Percentiles rank a stretch among this genome's conserved stretches.
phyloP scores from a whole-genome alignment of 2,113 vertebrate species.

The Cnemophilus loriae region DNA sequence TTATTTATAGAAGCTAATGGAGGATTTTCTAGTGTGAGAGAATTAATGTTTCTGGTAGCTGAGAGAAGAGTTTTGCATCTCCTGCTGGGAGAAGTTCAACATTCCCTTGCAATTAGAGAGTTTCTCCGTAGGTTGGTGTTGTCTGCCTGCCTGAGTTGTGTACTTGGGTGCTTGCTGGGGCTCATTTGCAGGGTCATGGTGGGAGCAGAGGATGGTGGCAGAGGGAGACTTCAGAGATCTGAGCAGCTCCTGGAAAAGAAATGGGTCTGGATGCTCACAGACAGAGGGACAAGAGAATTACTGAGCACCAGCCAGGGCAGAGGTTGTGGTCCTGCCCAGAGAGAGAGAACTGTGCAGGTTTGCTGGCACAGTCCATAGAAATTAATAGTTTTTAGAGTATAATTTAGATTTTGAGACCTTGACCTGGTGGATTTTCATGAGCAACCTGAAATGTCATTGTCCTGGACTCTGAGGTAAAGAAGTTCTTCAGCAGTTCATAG shows the following conservation, averaged over 20 bases:
- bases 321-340: background rate
- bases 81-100: background rate
- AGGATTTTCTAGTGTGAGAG: background rate
- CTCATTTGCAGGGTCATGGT: background rate
- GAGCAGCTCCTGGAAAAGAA: background rate
- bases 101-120: background rate
- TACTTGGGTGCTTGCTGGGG: background rate
- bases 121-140: background rate
- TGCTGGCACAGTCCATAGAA: background rate
- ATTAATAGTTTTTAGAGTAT: background rate
- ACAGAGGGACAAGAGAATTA: background rate
- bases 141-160: background rate
- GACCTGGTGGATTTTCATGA: background rate
- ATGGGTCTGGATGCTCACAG: background rate
- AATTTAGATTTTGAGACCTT: background rate
- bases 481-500: background rate
- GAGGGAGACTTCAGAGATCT: background rate
- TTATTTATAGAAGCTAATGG: background rate
- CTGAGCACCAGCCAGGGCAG: background rate
- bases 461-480: background rate
- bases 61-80: background rate
- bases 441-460: background rate
- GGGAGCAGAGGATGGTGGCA: background rate
- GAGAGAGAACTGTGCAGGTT: background rate
- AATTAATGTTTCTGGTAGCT: background rate